Evolutionary conservation across 2,888 invertebrate species (phyloP).

Genomic region (Philhelius pedissequus): DNA sequence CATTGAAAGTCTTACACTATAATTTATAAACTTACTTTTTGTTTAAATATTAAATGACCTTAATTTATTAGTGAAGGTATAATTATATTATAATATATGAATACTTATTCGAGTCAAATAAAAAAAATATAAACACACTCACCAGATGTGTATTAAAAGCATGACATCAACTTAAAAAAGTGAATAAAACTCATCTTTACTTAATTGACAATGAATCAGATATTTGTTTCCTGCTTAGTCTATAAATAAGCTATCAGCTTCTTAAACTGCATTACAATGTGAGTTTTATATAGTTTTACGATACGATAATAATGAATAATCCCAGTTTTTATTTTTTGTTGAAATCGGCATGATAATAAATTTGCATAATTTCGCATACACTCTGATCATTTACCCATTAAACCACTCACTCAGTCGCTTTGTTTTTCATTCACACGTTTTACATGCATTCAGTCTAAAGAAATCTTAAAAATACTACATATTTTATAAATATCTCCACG

Average conservation of each 20-base stretch:
- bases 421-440: slow-evolving; percentile 35
- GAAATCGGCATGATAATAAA: slow-evolving; percentile 16
- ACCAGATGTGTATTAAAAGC: not conserved
- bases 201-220: not conserved
- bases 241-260: not conserved
- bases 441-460: slow-evolving; percentile 60
- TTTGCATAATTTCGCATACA: slow-evolving; percentile 51
- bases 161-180: not conserved
- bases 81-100: not conserved
- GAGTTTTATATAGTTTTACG: not conserved
- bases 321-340: not conserved
- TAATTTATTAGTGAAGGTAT: slow-evolving; percentile 18
- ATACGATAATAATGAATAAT: slow-evolving; percentile 14
- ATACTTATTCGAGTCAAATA: slow-evolving; percentile 29
- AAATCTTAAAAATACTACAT: slow-evolving; percentile 40
- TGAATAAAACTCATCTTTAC: slow-evolving; percentile 5
- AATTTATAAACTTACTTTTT: slow-evolving; percentile 11
- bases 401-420: slow-evolving; percentile 51
- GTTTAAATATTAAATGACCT: slow-evolving; percentile 32
- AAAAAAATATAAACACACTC: slow-evolving; percentile 33
- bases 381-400: slow-evolving; percentile 44
- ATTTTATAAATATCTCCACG: slow-evolving; percentile 10
- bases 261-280: slow-evolving; percentile 15
- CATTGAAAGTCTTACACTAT: slow-evolving; percentile 51
- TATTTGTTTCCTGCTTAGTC: slow-evolving; percentile 44